phyloP scores from a whole-genome alignment of 1,140 invertebrate genomes.

The Copidosoma floridanum region DNA sequence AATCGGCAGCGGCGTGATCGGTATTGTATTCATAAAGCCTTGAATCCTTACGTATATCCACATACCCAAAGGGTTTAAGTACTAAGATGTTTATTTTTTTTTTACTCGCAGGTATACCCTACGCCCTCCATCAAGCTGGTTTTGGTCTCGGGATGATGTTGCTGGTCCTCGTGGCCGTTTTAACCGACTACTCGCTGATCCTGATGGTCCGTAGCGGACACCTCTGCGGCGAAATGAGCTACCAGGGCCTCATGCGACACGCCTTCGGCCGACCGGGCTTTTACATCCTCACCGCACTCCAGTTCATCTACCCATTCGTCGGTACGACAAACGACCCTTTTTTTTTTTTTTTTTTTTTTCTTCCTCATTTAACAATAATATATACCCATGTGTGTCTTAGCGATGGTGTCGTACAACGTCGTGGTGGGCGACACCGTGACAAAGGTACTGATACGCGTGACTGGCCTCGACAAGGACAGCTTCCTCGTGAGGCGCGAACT shows the following conservation, averaged over 20 bases:
- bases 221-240: constrained; percentile 78
- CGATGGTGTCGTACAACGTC: constrained; percentile 89
- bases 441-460: constrained; percentile 73
- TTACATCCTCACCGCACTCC: constrained; percentile 73
- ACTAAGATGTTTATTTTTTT: no score
- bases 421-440: constrained; percentile 88
- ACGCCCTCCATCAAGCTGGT: constrained; percentile 78
- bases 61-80: constrained; percentile 1
- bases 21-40: no score
- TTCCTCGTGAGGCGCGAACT: constrained; percentile 71
- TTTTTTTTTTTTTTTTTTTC: no score
- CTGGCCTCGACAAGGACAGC: constrained; percentile 56
- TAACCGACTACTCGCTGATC: constrained; percentile 84
- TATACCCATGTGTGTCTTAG: constrained; percentile 51
- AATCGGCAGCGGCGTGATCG: constrained; percentile 86
- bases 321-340: no score
- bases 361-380: not conserved
- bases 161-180: constrained; percentile 70
- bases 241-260: constrained; percentile 81
- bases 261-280: constrained; percentile 81
- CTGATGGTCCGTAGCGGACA: constrained; percentile 79
- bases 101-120: constrained; percentile 70
- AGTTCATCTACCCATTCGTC: constrained; percentile 85
- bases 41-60: no score
- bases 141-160: constrained; percentile 75